Evolutionary conservation across 2,113 vertebrate species (phyloP), one percentile per base, ranked within the genome.

Genomic region (Octodon degus): DNA sequence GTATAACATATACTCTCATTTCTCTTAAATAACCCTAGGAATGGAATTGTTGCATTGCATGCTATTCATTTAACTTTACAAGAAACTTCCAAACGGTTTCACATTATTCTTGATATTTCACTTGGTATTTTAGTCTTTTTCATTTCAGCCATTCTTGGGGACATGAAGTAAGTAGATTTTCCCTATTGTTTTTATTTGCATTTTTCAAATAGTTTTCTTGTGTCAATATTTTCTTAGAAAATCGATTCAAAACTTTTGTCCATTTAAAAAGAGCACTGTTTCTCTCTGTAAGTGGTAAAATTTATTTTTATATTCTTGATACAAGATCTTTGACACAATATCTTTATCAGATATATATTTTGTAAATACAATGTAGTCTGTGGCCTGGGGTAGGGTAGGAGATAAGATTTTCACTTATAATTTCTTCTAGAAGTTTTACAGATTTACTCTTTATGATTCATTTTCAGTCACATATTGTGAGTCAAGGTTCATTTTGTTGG

Each of bases 261-360:
- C 55, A 72, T 17, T 76, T 72, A 87, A 87, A 76, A 85, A 76
- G 10, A 53, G 10, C 47, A 40, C 0, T 34, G 12, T 53, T 84
- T 43, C n/a, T n/a, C n/a, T n/a, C 72, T 65, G 13, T 63, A 74
- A 91, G 58, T 93, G 88, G 55, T 81, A 94, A 50, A 65, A 76
- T 40, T 58, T 13, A 50, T 82, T 90, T 72, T 84, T 84, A 70
- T 63, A 92, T 60, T 88, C 40, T 47, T 58, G 16, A 80, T 20
- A 55, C 25, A 86, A 62, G 60, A n/a, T 60, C 7, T 70, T 70
- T 70, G 67, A 70, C 19, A 19, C 16, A 70, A 70, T 68, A 68
- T 70, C 58, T 86, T 93, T 83, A 90, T 68, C 14, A 68, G 82
- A 65, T 34, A 30, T 30, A 50, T 58, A 40, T 68, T 85, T 67